Evolutionary conservation across 1,140 invertebrate genomes (phyloP), one percentile per base, ranked within the genome.

Genomic region (Aporrectodea caliginosa): DNA sequence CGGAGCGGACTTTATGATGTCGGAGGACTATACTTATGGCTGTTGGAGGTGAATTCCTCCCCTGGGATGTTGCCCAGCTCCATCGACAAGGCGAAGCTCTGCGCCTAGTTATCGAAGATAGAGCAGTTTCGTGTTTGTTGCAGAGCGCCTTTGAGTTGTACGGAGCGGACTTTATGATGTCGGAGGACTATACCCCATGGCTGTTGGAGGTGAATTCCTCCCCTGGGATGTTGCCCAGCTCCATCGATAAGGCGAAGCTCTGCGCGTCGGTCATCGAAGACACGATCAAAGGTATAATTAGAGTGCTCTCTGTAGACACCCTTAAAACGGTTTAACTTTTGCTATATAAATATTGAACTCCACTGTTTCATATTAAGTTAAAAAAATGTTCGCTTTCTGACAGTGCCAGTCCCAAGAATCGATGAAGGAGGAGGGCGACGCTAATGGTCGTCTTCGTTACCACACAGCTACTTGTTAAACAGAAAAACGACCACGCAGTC

Each of bases 181-280:
- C 93, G 77, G 94, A 96, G 81, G 94, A 97, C 86, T 94, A 93
- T 82, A 92, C 92, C 75, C 94, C 95, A 0, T 97, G 94, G 94
- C 89, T 97, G 0, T 94, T 98, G 81, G 96, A 98, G 87, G 97
- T 98, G 80, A 97, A 98, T 86, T 95, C 94, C 14, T 94, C 94
- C 88, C 95, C 95, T 0, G 94, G 95, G 84, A 92, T 98, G 90
- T 94, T 94, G 35, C 91, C 93, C 12, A 95, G 93, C 0, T 96
- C 95, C 0, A 93, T 92, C 80, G 94, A 97, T 0, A 98, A 95
- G 0, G 92, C 94, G 0, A 89, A 93, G 77, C 90, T 98, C 83
- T 97, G 95, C 86, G 91, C 93, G 16, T 93, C 93, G 85, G 94
- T 94, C 74, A 90, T 97, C 75, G 94, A 97, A 86, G 95, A 98